phyloP scores from a whole-genome alignment of 2,888 invertebrate genomes.

The Seladonia tumulorum region DNA sequence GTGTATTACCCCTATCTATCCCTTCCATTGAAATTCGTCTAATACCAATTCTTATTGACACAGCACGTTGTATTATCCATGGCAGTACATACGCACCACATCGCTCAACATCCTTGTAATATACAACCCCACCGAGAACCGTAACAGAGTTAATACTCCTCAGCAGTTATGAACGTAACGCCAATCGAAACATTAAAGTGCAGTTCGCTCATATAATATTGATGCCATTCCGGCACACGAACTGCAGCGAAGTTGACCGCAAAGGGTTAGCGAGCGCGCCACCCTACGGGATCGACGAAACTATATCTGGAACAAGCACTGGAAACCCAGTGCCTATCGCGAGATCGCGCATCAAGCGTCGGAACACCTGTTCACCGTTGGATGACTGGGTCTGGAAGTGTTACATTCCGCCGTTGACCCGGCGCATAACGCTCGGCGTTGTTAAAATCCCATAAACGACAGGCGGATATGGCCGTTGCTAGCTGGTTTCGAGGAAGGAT shows the following conservation, averaged over 20 bases:
- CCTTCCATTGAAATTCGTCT: neutral
- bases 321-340: neutral
- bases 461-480: conserved; percentile 49
- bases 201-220: neutral
- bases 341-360: neutral
- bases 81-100: neutral
- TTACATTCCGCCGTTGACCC: conserved; percentile 46
- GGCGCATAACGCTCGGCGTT: conserved; percentile 55
- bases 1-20: neutral
- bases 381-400: neutral
- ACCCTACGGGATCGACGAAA: neutral
- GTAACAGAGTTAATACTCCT: neutral
- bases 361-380: conserved; percentile 34
- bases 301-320: neutral
- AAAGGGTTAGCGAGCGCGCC: neutral
- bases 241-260: neutral
- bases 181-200: conserved; percentile 7
- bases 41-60: neutral
- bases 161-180: neutral
- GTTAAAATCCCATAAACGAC: conserved; percentile 73
- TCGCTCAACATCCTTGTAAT: neutral
- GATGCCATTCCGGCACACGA: neutral
- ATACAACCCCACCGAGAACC: neutral
- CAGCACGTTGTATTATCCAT: neutral
- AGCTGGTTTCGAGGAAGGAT: conserved; percentile 48